Percentiles rank a stretch among this genome's conserved stretches.
These are phyloP conservation scores for Aspidiotus rigidus DNA, from an alignment of 2,888 invertebrate genomes.

Conservation along the genomic window DNA sequence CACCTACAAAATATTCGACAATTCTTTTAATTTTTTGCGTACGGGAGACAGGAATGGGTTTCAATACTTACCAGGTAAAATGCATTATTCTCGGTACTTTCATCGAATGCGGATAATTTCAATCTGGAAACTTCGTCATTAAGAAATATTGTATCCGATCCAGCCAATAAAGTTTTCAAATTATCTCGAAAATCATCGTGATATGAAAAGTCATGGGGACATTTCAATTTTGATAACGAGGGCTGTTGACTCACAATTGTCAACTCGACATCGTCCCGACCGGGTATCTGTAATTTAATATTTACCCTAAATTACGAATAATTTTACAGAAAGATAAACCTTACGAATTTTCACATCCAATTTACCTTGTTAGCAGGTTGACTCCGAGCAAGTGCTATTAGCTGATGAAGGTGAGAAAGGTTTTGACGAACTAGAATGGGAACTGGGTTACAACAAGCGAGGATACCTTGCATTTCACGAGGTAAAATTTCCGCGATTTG, in stretches of 20 bases:
- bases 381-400: conserved; percentile 60
- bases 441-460: conserved; percentile 87
- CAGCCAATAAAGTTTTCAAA: conserved; percentile 46
- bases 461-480: conserved; percentile 82
- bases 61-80: background rate
- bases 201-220: conserved; percentile 50
- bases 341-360: background rate
- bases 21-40: too few species aligned
- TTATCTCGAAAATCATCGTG: conserved; percentile 49
- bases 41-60: too few species aligned
- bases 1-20: background rate
- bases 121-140: background rate
- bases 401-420: conserved; percentile 53
- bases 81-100: background rate
- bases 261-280: conserved; percentile 12
- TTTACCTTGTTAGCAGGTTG: conserved; percentile 52
- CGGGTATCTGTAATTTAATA: conserved; percentile 9
- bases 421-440: conserved; percentile 64
- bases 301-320: background rate
- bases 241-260: background rate
- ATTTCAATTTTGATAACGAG: conserved; percentile 14
- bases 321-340: background rate
- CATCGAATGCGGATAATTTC: conserved; percentile 2
- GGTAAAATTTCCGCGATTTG: conserved; percentile 81
- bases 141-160: conserved; percentile 21